Base-by-base conservation (phyloP, 2,113 vertebrate genomes). In the Mustela lutreola region DNA sequence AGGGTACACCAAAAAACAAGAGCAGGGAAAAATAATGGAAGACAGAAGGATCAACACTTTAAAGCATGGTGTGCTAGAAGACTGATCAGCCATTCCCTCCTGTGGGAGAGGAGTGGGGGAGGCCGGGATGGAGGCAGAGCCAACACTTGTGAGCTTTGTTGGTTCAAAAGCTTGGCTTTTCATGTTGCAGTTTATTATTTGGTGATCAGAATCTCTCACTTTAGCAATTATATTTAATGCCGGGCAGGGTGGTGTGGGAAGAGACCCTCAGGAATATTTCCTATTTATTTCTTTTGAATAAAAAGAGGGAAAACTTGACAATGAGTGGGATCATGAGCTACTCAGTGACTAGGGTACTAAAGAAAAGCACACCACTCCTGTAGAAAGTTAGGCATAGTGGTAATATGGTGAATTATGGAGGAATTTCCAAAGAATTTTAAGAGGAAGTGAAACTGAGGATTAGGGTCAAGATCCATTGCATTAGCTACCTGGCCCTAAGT, bases 21-120 rank as follows among this genome's bases (percentile, higher is more conserved):
- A 11, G 21, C 12, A 45, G 18, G 1, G 28, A 48, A 48, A 85
- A 85, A 19, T 58, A 26, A 18, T 48, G 16, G 31, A 15, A 81
- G 42, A 33, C 24, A 33, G 33, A 80, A 7, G 0, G 0, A 3
- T 18, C 5, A 2, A 2, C 21, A 6, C 7, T 4, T 48, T 31
- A n/a, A 33, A 88, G 48, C 33, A 42, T 31, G 22, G 1, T 1
- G 0, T 18, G 12, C 5, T 2, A 3, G 36, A n/a, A 11, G 63
- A 73, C 33, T 19, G 18, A 48, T 62, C 14, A 11, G 24, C 4
- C 4, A 4, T 33, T 73, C 11, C 62, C 2, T 31, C 3, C 31
- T 11, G 0, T 18, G 24, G 22, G 8, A 67, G 18, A 18, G 9
- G 4, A 24, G 7, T 2, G 10, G 15, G 21, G 18, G 11, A 53